These are phyloP conservation scores for Leguminivora glycinivorella DNA, from an alignment of 1,140 invertebrate genomes.

Conservation along the genomic window DNA sequence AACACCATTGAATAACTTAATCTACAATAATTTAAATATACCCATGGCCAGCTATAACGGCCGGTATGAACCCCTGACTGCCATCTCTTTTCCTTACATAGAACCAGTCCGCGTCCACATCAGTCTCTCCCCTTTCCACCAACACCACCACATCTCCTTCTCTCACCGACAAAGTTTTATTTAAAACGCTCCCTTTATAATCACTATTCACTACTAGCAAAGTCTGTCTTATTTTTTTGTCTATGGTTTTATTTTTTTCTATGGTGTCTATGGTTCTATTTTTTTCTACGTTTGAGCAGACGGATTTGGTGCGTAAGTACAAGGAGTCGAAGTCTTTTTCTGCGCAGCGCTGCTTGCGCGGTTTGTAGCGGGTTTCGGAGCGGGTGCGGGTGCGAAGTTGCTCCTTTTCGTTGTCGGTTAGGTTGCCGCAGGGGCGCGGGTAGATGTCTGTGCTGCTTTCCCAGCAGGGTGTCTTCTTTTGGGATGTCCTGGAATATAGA, in stretches of 20 bases:
- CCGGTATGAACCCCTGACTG: constrained; percentile 87
- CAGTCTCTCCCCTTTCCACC: constrained; percentile 76
- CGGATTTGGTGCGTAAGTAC: constrained; percentile 82
- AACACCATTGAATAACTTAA: neutral
- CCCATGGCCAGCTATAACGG: constrained; percentile 86
- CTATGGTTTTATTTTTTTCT: constrained; percentile 48
- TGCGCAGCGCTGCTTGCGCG: constrained; percentile 75
- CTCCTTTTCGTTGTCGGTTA: constrained; percentile 86
- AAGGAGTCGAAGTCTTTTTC: constrained; percentile 85
- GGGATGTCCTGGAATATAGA: constrained; percentile 55
- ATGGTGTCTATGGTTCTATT: constrained; percentile 56
- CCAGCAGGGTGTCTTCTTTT: constrained; percentile 84
- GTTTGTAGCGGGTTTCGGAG: constrained; percentile 78
- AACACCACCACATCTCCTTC: constrained; percentile 88
- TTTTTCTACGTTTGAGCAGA: constrained; percentile 64
- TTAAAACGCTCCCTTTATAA: constrained; percentile 79
- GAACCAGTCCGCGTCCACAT: constrained; percentile 83
- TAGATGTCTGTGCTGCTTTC: constrained; percentile 89
- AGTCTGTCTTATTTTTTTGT: constrained; percentile 78
- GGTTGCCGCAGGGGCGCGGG: constrained; percentile 85
- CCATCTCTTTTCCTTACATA: constrained; percentile 85
- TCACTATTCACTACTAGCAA: constrained; percentile 84
- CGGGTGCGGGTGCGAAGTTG: constrained; percentile 78
- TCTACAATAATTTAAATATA: constrained; percentile 80
- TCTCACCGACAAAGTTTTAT: constrained; percentile 82